A percentile compares a stretch with the other conserved stretches of the same genome.
Conservation (phyloP, 1,140 invertebrate species). For the Ptiloglossa arizonensis region DNA sequence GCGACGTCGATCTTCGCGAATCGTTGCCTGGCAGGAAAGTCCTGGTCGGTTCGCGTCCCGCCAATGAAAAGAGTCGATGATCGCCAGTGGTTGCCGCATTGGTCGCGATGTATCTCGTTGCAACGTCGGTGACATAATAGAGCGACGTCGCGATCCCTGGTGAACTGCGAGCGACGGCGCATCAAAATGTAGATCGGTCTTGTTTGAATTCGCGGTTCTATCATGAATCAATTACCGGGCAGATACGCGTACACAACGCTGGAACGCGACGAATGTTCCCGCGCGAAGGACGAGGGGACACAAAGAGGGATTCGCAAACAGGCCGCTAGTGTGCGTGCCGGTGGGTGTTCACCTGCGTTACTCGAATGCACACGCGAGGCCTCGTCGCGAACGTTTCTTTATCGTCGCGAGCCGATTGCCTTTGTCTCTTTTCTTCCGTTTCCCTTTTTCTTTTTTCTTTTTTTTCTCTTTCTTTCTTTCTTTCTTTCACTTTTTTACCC, state of each 20-base stretch:
- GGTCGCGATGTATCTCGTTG: conserved; percentile 59
- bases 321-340: background rate
- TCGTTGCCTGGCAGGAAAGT: background rate
- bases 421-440: too few relatives aligned
- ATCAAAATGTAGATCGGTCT: conserved; percentile 73
- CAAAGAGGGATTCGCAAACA: conserved; percentile 53
- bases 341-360: conserved; percentile 21
- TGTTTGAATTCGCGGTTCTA: conserved; percentile 76
- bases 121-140: conserved; percentile 61
- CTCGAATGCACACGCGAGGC: conserved; percentile 40
- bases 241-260: conserved; percentile 73
- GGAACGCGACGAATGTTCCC: conserved; percentile 68
- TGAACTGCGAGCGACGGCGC: conserved; percentile 60
- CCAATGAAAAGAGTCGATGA: conserved; percentile 58
- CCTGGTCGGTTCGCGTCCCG: conserved; percentile 2
- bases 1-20: too few relatives aligned
- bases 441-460: too few relatives aligned
- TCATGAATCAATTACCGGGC: conserved; percentile 78
- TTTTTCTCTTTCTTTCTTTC: too few relatives aligned
- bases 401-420: conserved; percentile 25
- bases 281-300: conserved; percentile 62
- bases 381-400: conserved; percentile 40
- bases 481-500: background rate
- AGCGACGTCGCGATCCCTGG: conserved; percentile 58
- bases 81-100: conserved; percentile 52